Evolutionary conservation across 1,140 invertebrate genomes (phyloP), one percentile per base, ranked within the genome.

Genomic region (Drosophila asahinai): DNA sequence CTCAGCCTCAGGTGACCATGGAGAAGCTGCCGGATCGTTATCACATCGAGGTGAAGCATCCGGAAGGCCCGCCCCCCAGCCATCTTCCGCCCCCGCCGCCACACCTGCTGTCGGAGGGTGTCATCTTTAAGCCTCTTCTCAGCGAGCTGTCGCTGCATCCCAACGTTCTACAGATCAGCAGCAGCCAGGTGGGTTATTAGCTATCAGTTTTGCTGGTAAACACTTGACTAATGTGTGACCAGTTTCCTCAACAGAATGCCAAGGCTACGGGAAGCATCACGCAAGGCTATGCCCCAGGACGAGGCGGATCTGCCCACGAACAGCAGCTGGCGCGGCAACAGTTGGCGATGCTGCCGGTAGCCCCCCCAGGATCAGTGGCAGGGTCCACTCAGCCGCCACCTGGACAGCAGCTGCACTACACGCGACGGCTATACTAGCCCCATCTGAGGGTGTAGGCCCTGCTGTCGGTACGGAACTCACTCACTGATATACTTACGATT

Each of bases 1-100:
- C 81, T 49, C 92, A 92, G 63, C 92, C 84, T 14, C 92, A 92
- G 67, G 80, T 93, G 33, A 92, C 91, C 19, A 93, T 93, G 91
- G 91, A 93, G 30, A 93, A 93, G 57, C 65, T 93, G n/a, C 57
- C 62, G 8, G 92, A 92, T 57, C 84, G 90, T 45, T 93, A 93
- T 78, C 91, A 91, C 59, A 86, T 92, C 42, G 91, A 93, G 60
- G 83, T 89, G 6, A 93, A 93, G 59, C 83, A 89, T 22, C 54
- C 54, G 3, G 89, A 93, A 11, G 86, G 81, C 15, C 17, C 75
- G 17, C 40, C 77, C 5, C 80, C 64, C 25, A 63, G 72, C 9
- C 83, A 83, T 52, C 73, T 81, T 8, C 84, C 79, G 33, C 83
- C 84, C 40, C 83, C 65, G 8, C 91, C 74, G 43, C 91, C 74